A percentile compares a stretch with the other conserved stretches of the same genome.
Evolutionary conservation across 2,797 vertebrate genomes (phyloP).

Genomic region (Poeciliopsis infans): DNA sequence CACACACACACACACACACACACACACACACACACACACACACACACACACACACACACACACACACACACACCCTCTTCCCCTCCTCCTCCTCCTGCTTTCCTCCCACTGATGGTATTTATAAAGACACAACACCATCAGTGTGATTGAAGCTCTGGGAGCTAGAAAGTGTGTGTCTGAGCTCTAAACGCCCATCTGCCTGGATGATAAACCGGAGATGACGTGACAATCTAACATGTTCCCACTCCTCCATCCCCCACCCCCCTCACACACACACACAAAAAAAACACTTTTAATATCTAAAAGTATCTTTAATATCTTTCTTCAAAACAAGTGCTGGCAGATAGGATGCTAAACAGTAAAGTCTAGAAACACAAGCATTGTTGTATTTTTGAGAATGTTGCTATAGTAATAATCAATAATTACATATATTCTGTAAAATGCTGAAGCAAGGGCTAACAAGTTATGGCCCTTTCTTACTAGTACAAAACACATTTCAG

Average conservation of each 20-base stretch:
- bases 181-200: conserved; percentile 19
- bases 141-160: conserved; percentile 10
- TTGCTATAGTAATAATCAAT: too few species aligned
- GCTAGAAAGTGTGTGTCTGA: conserved; percentile 9
- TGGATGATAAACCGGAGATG: conserved; percentile 15
- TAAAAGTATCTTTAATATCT: too few species aligned
- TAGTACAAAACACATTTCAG: not conserved
- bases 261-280: rapidly evolving
- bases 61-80: conserved; percentile 10
- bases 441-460: too few species aligned
- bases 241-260: conserved; percentile 11
- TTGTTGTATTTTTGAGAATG: not conserved
- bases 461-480: not conserved
- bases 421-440: too few species aligned
- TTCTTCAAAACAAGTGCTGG: not conserved
- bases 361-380: not conserved
- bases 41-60: too few species aligned
- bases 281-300: rapidly evolving
- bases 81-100: not conserved
- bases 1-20: not conserved
- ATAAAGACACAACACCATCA: conserved; percentile 11
- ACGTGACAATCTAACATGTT: conserved; percentile 20
- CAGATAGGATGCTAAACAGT: not conserved
- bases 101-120: conserved; percentile 3
- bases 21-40: not conserved